These are phyloP conservation scores for Apantesis nais DNA, from an alignment of 2,888 invertebrate genomes.

Conservation along the genomic window DNA sequence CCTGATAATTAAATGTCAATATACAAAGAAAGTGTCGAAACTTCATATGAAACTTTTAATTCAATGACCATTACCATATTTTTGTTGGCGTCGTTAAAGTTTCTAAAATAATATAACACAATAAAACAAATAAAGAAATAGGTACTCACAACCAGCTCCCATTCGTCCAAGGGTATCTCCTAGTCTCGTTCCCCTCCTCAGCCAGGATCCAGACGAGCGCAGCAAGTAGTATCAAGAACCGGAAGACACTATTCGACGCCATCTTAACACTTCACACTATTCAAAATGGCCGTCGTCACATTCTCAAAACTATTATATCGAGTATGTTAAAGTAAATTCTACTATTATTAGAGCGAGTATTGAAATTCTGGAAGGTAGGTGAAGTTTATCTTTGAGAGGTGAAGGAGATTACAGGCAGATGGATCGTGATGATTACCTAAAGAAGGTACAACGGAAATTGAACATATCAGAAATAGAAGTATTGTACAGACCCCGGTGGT, in stretches of 20 bases:
- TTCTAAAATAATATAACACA: neutral
- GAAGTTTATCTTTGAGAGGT: neutral
- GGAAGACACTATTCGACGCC: constrained; percentile 71
- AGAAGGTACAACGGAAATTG: neutral
- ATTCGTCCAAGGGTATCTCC: constrained; percentile 70
- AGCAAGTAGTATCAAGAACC: constrained; percentile 68
- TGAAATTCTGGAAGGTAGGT: neutral
- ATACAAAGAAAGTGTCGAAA: too few species aligned
- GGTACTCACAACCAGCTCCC: constrained; percentile 81
- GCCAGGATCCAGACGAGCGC: constrained; percentile 71
- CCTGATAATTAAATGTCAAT: too few species aligned
- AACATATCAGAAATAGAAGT: too few species aligned
- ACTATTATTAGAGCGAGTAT: neutral
- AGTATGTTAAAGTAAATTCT: constrained; percentile 5
- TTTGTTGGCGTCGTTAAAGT: neutral
- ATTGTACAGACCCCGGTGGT: too few species aligned
- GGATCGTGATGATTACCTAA: neutral
- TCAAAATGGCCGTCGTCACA: constrained; percentile 49
- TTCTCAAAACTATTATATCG: constrained; percentile 18
- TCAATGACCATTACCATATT: too few species aligned
- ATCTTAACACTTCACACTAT: constrained; percentile 51
- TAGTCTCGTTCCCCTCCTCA: constrained; percentile 53
- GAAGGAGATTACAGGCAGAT: neutral
- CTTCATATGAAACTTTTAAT: too few species aligned
- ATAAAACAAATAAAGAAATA: neutral